Base-by-base conservation (phyloP, 2,797 vertebrate species). In the Macroramphosus scolopax region DNA sequence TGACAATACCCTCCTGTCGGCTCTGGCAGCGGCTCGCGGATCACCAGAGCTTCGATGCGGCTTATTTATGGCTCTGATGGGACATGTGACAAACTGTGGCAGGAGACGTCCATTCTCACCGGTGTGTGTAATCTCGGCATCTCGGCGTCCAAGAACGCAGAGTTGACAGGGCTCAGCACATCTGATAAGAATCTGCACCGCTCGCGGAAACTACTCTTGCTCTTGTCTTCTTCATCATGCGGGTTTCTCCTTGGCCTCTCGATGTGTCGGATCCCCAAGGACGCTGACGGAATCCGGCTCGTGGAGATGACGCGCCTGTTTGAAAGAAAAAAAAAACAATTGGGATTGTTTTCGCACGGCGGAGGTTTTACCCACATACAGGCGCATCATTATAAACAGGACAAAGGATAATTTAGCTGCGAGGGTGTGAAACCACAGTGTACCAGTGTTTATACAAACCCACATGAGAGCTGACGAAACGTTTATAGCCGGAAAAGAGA, bases 171-270 rank as follows among this genome's bases (percentile, higher is more conserved):
- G n/a, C 81, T 84, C 70, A 73, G 74, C 79, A 61, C 18, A 17
- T 43, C 36, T 40, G 82, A 87, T 86, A 81, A 16, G 25, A 68
- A 86, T 87, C 83, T 83, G 78, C 73, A 73, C 20, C 3, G 30
- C 56, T 63, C 63, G 34, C 6, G 74, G 78, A 83, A 87, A 77
- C 6, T 17, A 5, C 1, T n/a, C 24, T 5, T n/a, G n/a, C 26
- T 33, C 44, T 36, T 8, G 24, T 57, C 37, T n/a, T n/a, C 29
- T 25, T 24, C 25, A 20, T 51, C 60, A 70, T 55, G 70, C 50
- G 10, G 68, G 72, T 70, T n/a, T n/a, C 63, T 51, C 63, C 58
- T 61, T 58, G 56, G 53, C 53, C 12, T 22, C 38, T 73, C 53
- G 47, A 62, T 34, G 45, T 6, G 16, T 32, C 31, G 11, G 24